Base-by-base conservation (phyloP, 2,113 vertebrate genomes). In the Salvator merianae region DNA sequence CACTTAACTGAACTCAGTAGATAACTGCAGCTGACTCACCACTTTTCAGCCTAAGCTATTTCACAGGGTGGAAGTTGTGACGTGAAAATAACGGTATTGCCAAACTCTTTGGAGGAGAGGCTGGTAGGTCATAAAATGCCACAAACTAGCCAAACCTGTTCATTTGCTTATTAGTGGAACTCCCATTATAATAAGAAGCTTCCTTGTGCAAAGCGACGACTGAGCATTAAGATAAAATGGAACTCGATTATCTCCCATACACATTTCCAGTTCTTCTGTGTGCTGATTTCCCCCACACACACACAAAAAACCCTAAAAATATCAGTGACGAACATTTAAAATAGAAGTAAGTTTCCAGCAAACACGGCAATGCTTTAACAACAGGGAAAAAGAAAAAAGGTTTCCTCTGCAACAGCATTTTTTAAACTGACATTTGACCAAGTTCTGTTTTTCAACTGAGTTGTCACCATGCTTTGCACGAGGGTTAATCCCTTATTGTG, bases 401-500 rank as follows among this genome's bases (percentile, higher is more conserved):
- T 77, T 92, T 85, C 59, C 34, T 62, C 79, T 76, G 66, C 7
- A 79, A 75, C 86, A 81, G 86, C 47, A 0, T 91, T 91, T 88
- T 82, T 89, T 83, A 88, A 90, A 83, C 88, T 90, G 90, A 72
- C 74, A 63, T 90, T 90, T 84, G 82, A 90, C 89, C 86, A 85
- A 88, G 89, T 91, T 91, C 90, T 86, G 85, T 88, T 70, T 88
- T 88, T 86, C 90, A 88, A 77, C 90, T 75, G 87, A 92, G 84
- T 87, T 82, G 83, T 90, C 89, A 86, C 84, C 36, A 38, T 84
- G 71, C 63, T 83, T 93, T 68, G 62, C 32, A 2, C 83, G 90
- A 89, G 85, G 90, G 90, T 90, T 91, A 93, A 94, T 90, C 89
- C 92, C 86, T 86, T 87, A 91, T 96, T 95, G 95, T 94, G 88